Percentiles rank a stretch among this genome's conserved stretches.
These are phyloP conservation scores for Ormyrus nitidulus DNA, from an alignment of 2,888 invertebrate genomes.

Conservation along the genomic window DNA sequence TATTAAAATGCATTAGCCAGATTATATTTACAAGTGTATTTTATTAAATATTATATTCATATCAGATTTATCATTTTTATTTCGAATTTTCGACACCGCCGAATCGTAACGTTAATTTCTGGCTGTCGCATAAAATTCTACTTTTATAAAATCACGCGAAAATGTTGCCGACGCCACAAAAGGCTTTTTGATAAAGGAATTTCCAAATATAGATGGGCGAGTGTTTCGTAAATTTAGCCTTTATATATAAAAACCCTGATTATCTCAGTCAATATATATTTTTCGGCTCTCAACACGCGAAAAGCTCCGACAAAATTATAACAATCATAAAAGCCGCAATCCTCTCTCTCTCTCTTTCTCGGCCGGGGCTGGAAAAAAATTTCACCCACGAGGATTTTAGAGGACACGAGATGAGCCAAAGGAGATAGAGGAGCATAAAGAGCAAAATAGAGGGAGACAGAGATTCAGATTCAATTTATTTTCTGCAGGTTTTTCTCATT, in stretches of 20 bases:
- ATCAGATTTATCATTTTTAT: neutral
- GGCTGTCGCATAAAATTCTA: no score
- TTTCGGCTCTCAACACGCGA: conserved; percentile 26
- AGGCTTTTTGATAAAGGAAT: neutral
- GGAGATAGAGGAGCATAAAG: conserved; percentile 40
- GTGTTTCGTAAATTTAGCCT: conserved; percentile 32
- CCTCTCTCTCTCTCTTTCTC: neutral
- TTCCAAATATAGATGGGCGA: neutral
- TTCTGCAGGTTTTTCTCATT: conserved; percentile 46
- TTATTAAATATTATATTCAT: no score
- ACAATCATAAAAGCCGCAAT: conserved; percentile 43
- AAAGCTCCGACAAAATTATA: conserved; percentile 51
- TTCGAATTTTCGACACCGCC: no score
- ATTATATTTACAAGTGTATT: no score
- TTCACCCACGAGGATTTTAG: conserved; percentile 45
- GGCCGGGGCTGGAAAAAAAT: conserved; percentile 16
- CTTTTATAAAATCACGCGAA: no score
- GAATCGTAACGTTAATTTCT: no score
- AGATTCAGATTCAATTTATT: conserved; percentile 55
- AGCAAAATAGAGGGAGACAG: conserved; percentile 30
- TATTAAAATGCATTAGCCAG: no score
- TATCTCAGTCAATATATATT: conserved; percentile 50
- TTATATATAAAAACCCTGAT: conserved; percentile 47
- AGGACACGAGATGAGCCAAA: conserved; percentile 45
- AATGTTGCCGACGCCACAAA: no score